phyloP scores from a whole-genome alignment of 2,888 invertebrate genomes.

The Cecidostiba fungosa region DNA sequence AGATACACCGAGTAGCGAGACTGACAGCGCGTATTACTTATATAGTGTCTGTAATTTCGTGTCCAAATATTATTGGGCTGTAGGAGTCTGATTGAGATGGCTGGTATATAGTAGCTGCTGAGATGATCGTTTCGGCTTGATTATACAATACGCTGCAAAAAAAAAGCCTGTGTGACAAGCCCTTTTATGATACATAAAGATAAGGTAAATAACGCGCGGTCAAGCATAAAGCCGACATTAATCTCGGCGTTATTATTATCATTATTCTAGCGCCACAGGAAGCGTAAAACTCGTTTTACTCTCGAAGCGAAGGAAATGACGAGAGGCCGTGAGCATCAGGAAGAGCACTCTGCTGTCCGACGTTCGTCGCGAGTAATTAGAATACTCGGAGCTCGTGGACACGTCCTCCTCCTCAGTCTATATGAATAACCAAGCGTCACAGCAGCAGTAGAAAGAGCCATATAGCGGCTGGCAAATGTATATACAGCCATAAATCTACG shows the following conservation, averaged over 20 bases:
- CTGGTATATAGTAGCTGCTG: not conserved
- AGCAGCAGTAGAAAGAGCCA: not conserved
- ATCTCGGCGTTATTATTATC: constrained; percentile 19
- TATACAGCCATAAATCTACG: constrained; percentile 76
- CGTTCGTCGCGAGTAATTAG: constrained; percentile 58
- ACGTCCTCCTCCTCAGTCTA: not conserved
- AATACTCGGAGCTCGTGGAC: constrained; percentile 23
- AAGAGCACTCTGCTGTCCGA: constrained; percentile 39
- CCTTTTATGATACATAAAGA: constrained; percentile 6
- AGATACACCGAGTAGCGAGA: not conserved
- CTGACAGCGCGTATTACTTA: constrained; percentile 24
- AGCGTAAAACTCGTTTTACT: constrained; percentile 56
- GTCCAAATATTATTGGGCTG: constrained; percentile 43
- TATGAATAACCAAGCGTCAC: not conserved
- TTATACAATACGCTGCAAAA: constrained; percentile 18
- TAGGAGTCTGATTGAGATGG: too few relatives aligned
- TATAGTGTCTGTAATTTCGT: constrained; percentile 28
- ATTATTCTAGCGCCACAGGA: constrained; percentile 8
- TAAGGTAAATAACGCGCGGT: constrained; percentile 35
- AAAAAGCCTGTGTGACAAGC: not conserved
- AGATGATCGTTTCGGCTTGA: not conserved
- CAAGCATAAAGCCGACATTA: too few relatives aligned
- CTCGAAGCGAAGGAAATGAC: constrained; percentile 43
- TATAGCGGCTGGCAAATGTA: constrained; percentile 58
- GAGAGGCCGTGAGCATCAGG: constrained; percentile 35